Conservation (phyloP, 1,140 invertebrate species). For the Pseudomyrmex dendroicus region DNA sequence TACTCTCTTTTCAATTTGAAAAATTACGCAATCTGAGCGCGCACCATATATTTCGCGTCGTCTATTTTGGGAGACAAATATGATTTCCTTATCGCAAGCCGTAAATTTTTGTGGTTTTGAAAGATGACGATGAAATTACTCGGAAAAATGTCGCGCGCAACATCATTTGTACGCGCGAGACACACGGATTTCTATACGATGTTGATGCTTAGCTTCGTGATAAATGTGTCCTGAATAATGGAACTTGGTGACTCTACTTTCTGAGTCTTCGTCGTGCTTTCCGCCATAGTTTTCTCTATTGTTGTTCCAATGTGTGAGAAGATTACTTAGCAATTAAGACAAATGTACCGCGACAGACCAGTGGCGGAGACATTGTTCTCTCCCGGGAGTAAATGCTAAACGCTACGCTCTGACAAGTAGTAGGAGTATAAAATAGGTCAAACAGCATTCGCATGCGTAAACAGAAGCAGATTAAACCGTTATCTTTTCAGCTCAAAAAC, state of each 20-base stretch:
- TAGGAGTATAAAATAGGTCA: constrained; percentile 45
- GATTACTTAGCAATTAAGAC: constrained; percentile 32
- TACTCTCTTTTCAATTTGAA: background rate
- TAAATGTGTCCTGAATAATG: constrained; percentile 7
- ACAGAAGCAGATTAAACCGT: constrained; percentile 26
- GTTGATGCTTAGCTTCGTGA: background rate
- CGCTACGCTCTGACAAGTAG: constrained; percentile 33
- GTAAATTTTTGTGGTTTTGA: background rate
- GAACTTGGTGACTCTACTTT: constrained; percentile 1
- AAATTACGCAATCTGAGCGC: background rate
- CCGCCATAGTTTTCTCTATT: too few species aligned
- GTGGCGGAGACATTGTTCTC: background rate
- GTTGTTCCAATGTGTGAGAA: background rate
- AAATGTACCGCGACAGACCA: background rate
- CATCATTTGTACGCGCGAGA: constrained; percentile 13
- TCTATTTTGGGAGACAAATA: too few species aligned
- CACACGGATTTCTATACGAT: background rate
- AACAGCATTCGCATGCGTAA: constrained; percentile 16
- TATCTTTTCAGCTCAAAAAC: background rate
- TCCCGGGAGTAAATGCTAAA: background rate
- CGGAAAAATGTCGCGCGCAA: background rate
- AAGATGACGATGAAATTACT: background rate
- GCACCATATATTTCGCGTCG: too few species aligned
- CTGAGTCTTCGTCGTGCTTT: background rate
- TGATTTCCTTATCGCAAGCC: too few species aligned